These are phyloP conservation scores for Andrena bicolor DNA, from an alignment of 2,888 invertebrate genomes.

Conservation along the genomic window DNA sequence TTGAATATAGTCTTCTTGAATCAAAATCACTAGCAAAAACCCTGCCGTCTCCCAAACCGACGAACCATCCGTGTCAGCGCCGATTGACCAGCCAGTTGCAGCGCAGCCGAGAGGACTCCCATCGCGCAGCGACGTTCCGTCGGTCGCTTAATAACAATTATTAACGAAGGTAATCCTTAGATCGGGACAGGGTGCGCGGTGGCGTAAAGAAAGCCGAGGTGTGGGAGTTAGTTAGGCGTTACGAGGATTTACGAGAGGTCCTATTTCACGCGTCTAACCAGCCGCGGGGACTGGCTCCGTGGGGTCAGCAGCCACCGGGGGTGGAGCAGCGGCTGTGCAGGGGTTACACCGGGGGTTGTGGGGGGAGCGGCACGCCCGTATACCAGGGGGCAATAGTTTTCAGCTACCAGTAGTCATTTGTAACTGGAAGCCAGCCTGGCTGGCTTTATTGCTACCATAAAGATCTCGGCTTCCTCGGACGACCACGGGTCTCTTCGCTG, in stretches of 20 bases:
- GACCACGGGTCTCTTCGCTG: slow-evolving; percentile 41
- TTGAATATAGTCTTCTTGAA: too few relatives aligned
- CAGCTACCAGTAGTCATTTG: slow-evolving; percentile 78
- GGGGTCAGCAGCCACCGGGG: slow-evolving; percentile 50
- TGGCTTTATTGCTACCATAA: slow-evolving; percentile 80
- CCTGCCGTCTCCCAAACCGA: too few relatives aligned
- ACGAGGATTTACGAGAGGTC: slow-evolving; percentile 75
- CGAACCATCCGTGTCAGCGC: too few relatives aligned
- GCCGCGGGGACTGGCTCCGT: slow-evolving; percentile 53
- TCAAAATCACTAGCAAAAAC: too few relatives aligned
- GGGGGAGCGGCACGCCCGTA: slow-evolving; percentile 37
- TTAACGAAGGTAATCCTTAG: slow-evolving; percentile 63
- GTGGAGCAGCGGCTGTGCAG: not conserved
- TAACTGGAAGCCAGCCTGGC: slow-evolving; percentile 75
- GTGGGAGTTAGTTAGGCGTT: slow-evolving; percentile 67
- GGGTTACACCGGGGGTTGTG: slow-evolving; percentile 23
- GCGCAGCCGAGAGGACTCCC: not conserved
- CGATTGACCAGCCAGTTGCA: too few relatives aligned
- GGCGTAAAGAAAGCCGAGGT: slow-evolving; percentile 45
- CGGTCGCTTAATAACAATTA: slow-evolving; percentile 79
- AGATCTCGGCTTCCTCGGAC: slow-evolving; percentile 74
- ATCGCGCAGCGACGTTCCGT: slow-evolving; percentile 33
- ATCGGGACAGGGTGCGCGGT: slow-evolving; percentile 29
- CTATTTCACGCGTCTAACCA: slow-evolving; percentile 75
- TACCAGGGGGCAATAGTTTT: slow-evolving; percentile 76